Conservation (phyloP, 2,113 vertebrate species). For the Fregata magnificens region DNA sequence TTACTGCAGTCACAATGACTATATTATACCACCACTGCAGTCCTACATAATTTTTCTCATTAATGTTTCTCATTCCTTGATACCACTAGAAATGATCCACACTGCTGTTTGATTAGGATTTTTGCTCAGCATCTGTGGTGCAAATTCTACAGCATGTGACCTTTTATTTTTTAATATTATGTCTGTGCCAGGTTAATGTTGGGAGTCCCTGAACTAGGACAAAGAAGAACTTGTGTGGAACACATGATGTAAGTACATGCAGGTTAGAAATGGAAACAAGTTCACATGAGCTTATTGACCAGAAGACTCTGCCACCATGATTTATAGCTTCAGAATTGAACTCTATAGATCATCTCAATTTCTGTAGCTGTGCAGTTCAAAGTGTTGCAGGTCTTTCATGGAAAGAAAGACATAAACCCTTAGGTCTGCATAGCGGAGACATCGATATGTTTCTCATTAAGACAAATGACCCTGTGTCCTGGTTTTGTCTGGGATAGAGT, state of each 20-base stretch:
- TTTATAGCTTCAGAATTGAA: neutral
- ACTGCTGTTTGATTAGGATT: neutral
- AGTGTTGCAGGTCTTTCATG: neutral
- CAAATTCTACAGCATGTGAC: neutral
- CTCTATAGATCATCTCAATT: conserved; percentile 4
- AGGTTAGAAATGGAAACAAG: neutral
- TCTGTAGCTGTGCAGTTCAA: neutral
- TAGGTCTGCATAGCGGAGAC: neutral
- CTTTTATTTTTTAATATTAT: neutral
- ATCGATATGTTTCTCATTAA: neutral
- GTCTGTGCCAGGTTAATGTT: neutral
- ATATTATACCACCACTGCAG: neutral
- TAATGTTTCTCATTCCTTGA: neutral
- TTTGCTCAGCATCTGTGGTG: neutral
- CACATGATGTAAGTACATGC: neutral
- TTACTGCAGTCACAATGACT: neutral
- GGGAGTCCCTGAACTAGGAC: neutral
- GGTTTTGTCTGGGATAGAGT: no score
- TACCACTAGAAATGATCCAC: neutral
- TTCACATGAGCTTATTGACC: neutral
- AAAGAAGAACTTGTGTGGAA: neutral
- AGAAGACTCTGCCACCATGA: neutral
- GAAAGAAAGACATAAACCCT: neutral
- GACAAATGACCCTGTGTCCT: neutral
- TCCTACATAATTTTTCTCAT: neutral